phyloP scores from a whole-genome alignment of 2,113 vertebrate genomes.

The Psettodes erumei region DNA sequence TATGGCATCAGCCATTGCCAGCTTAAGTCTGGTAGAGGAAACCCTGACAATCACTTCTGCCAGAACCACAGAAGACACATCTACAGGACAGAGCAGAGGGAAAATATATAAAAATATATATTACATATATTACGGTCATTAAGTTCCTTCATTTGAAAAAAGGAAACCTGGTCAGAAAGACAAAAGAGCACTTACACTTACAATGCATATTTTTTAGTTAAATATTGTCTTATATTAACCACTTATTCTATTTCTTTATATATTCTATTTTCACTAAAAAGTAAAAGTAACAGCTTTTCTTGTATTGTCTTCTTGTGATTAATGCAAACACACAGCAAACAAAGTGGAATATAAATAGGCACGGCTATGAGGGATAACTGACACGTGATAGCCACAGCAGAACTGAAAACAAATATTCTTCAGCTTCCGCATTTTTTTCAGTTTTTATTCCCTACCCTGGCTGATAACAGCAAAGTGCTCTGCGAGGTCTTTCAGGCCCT shows the following conservation, averaged over 20 bases:
- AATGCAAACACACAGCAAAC: not conserved
- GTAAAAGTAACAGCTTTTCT: too few relatives aligned
- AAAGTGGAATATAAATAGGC: not conserved
- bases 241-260: not conserved
- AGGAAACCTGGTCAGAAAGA: not conserved
- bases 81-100: constrained; percentile 73
- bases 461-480: constrained; percentile 87
- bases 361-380: too few relatives aligned
- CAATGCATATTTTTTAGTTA: not conserved
- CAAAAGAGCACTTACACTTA: not conserved
- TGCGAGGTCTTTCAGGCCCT: constrained; percentile 86
- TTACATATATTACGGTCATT: not conserved
- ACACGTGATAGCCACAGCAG: not conserved
- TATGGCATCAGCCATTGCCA: constrained; percentile 89
- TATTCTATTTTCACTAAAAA: not conserved
- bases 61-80: constrained; percentile 81
- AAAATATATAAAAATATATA: not conserved
- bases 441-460: constrained; percentile 80
- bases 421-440: not conserved
- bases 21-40: constrained; percentile 87
- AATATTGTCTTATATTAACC: not conserved
- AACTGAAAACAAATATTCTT: constrained; percentile 13
- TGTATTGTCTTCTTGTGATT: too few relatives aligned
- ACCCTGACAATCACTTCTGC: constrained; percentile 85
- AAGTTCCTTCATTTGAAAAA: not conserved